phyloP scores from a whole-genome alignment of 2,113 vertebrate genomes.

The Misgurnus anguillicaudatus region DNA sequence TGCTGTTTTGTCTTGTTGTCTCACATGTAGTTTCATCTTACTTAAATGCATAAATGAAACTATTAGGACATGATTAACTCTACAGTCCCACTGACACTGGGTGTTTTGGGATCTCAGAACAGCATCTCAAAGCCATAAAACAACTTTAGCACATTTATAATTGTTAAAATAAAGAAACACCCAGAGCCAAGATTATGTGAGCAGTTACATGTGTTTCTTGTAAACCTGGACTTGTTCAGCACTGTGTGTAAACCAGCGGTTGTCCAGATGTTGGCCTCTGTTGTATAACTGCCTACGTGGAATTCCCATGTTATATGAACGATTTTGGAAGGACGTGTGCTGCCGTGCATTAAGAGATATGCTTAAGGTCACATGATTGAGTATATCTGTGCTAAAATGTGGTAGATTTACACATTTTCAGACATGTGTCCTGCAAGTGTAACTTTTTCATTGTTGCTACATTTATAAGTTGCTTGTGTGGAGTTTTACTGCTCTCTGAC shows the following conservation, averaged over 20 bases:
- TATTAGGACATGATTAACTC: background rate
- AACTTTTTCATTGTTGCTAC: background rate
- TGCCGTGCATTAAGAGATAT: background rate
- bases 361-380: background rate
- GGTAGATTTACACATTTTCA: slow-evolving; percentile 16
- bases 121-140: background rate
- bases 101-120: background rate
- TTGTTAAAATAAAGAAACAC: background rate
- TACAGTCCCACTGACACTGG: background rate
- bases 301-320: too few relatives aligned
- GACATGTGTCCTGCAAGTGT: background rate
- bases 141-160: background rate
- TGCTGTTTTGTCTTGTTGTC: background rate
- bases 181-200: background rate
- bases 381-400: background rate
- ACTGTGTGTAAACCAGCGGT: background rate
- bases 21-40: background rate
- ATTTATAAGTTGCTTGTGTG: slow-evolving; percentile 6
- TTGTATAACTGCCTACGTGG: background rate
- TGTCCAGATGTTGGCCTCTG: slow-evolving; percentile 2
- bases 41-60: slow-evolving; percentile 11
- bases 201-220: slow-evolving; percentile 4
- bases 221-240: slow-evolving; percentile 10
- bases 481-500: slow-evolving; percentile 5
- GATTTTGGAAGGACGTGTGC: background rate